Evolutionary conservation across 2,888 invertebrate species (phyloP), one percentile per base, ranked within the genome.

Genomic region (Lasioglossum oenotherae): DNA sequence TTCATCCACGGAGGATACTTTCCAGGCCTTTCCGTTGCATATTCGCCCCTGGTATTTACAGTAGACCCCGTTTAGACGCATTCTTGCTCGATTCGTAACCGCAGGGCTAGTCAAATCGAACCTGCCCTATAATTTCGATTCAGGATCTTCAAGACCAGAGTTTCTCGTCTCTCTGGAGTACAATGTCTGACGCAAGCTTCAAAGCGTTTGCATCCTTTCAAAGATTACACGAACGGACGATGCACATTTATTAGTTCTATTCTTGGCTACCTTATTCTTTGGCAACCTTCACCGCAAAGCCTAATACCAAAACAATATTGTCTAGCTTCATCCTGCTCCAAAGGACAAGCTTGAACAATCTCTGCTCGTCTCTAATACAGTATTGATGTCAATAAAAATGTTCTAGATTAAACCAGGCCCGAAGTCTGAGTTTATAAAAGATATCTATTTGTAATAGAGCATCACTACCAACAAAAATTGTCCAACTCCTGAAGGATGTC

Each of bases 1-100:
- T 92, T 93, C 93, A 93, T 78, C 85, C 86, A 72, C 86, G 75
- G 73, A 31, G 69, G 64, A 74, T 49, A 69, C 72, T 87, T 74
- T 79, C 78, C 83, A 67, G 31, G 72, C 75, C 72, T n/a, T 69
- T 73, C 78, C 78, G 16, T 71, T 71, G 76, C 84, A 67, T 53
- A 41, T 35, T 44, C 44, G 41, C 31, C 16, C 27, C 41, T 23
- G 76, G 23, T 74, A 57, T 73, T 84, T 44, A 71, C 38, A 35
- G 67, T 64, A 16, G 60, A 5, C 60, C 60, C 1, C n/a, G 60
- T n/a, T 60, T 60, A 64, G 60, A 64, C 27, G 60, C 60, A 31
- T 64, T 64, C 60, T 31, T 60, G 2, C 60, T 6, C 14, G 16
- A 60, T 16, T 27, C 14, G 60, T 60, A 60, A 60, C 60, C 60